Evolutionary conservation across 2,113 vertebrate genomes (phyloP), one percentile per base, ranked within the genome.

Genomic region (Cyprinodon brontotheroides): DNA sequence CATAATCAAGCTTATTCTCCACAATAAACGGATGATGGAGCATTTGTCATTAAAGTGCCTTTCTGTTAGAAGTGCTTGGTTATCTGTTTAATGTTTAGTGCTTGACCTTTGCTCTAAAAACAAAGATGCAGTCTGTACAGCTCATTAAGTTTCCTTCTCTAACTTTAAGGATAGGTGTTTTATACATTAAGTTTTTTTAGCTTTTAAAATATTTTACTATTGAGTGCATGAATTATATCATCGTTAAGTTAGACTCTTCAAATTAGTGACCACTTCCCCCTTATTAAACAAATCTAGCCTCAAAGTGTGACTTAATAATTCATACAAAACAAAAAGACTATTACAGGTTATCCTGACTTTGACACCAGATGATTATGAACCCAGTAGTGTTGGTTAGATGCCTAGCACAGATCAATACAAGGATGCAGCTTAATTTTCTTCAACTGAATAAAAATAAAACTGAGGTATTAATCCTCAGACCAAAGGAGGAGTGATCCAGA

Each of bases 101-200:
- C 75, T 70, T 71, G 74, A 70, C 74, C 68, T 75, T 72, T 17
- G 13, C n/a, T 14, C 17, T 37, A 60, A 50, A 59, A 59, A 60
- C 4, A 11, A 45, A 12, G n/a, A 11, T 66, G 64, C 40, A 12
- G 50, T 5, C 20, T 53, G 29, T 29, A 29, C 29, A 29, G 29
- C 29, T 17, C 5, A 13, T 62, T 38, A 38, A 3, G 11, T 38
- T 14, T 37, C 3, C 15, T 15, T 38, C 12, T 53, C 29, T 37
- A 61, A 38, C 4, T 61, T 61, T 59, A 7, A n/a, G 9, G 41
- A 4, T 41, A 41, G 3, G 41, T 41, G 41, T 41, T 41, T 41
- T 4, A 29, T 29, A 29, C 29, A 29, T 29, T 29, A 29, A 29
- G 29, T 29, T 29, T 29, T 45, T 45, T 9, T 11, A 45, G 43